These are phyloP conservation scores for Agonopterix heracliana DNA, from an alignment of 2,888 invertebrate genomes.

Conservation along the genomic window DNA sequence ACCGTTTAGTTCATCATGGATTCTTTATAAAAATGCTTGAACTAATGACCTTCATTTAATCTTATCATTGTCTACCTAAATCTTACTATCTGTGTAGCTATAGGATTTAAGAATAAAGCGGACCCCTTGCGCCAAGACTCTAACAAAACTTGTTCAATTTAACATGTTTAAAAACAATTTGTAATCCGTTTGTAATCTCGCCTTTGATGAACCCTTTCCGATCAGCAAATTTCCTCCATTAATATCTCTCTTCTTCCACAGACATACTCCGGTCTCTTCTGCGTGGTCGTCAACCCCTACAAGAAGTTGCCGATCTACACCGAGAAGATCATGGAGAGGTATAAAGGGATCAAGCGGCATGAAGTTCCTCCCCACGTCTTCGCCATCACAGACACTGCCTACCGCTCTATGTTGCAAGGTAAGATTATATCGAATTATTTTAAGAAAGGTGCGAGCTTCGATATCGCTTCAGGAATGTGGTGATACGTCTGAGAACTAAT, in stretches of 20 bases:
- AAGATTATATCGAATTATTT: constrained; percentile 21
- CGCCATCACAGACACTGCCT: constrained; percentile 99
- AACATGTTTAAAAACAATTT: too few species aligned
- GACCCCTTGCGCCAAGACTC: too few species aligned
- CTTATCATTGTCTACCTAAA: too few species aligned
- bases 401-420: constrained; percentile 99
- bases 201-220: too few species aligned
- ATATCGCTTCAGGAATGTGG: neutral
- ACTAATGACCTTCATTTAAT: too few species aligned
- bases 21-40: too few species aligned
- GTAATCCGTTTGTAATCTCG: too few species aligned
- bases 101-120: too few species aligned
- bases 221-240: too few species aligned
- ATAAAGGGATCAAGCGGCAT: constrained; percentile 99
- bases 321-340: constrained; percentile 99
- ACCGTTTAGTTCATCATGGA: too few species aligned
- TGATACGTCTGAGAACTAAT: neutral
- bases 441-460: neutral
- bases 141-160: too few species aligned
- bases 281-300: constrained; percentile 99
- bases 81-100: too few species aligned
- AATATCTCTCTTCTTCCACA: constrained; percentile 63
- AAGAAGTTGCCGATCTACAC: constrained; percentile 99
- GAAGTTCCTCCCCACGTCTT: constrained; percentile 99
- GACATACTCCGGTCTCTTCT: constrained; percentile 99